These are phyloP conservation scores for Mixornis gularis DNA, from an alignment of 2,113 vertebrate species.

Conservation along the genomic window DNA sequence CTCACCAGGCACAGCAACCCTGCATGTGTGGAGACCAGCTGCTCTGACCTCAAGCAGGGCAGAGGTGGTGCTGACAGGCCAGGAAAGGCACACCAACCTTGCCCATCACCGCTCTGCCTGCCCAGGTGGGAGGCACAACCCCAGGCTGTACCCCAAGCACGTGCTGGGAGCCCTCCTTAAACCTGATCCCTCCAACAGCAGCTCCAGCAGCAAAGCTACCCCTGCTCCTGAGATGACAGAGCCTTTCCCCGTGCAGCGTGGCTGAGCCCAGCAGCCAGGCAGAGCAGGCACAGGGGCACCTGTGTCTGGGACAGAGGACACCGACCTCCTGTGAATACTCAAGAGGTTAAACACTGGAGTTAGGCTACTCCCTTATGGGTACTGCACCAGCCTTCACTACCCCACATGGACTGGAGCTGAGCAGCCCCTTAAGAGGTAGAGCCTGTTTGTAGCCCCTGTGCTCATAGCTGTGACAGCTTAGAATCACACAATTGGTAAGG, in stretches of 20 bases:
- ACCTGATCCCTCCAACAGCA: neutral
- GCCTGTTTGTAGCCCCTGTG: neutral
- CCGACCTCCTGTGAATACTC: rapidly evolving
- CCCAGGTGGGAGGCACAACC: neutral
- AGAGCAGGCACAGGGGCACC: neutral
- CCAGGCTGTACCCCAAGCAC: rapidly evolving
- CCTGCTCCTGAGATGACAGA: neutral
- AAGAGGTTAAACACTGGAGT: neutral
- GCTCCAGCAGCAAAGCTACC: neutral
- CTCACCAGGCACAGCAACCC: neutral
- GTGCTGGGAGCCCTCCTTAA: neutral
- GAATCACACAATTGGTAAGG: neutral
- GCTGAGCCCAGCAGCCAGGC: neutral
- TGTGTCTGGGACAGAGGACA: neutral
- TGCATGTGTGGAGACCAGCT: too few relatives aligned
- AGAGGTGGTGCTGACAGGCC: neutral
- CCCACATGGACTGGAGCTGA: neutral
- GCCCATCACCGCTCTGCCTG: too few relatives aligned
- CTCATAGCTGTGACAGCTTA: neutral
- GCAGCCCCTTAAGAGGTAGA: neutral
- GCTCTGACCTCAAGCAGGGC: neutral
- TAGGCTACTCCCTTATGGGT: rapidly evolving
- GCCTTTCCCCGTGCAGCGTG: rapidly evolving
- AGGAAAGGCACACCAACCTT: rapidly evolving
- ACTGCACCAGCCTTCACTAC: rapidly evolving